These are phyloP conservation scores for Microcaecilia unicolor DNA, from an alignment of 2,797 vertebrate species.

Conservation along the genomic window DNA sequence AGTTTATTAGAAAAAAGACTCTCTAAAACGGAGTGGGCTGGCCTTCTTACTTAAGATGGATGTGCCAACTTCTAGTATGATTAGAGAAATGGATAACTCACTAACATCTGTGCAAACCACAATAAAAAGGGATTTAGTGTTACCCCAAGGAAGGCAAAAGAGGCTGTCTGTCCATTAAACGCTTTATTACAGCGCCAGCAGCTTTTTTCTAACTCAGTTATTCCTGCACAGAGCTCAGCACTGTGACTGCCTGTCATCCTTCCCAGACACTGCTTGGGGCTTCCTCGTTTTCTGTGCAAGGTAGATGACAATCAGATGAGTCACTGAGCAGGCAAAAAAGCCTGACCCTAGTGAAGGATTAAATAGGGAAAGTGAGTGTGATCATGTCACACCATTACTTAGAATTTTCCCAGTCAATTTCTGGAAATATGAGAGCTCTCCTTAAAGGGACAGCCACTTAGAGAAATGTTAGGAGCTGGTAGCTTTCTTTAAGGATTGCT, in stretches of 20 bases:
- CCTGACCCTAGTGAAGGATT: slow-evolving; percentile 68
- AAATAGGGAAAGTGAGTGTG: slow-evolving; percentile 72
- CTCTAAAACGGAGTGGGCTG: slow-evolving; percentile 61
- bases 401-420: slow-evolving; percentile 69
- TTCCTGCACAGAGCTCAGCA: slow-evolving; percentile 73
- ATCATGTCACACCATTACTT: slow-evolving; percentile 71
- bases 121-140: slow-evolving; percentile 98
- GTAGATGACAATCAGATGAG: slow-evolving; percentile 81
- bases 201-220: slow-evolving; percentile 96
- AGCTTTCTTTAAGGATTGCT: no score
- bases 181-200: slow-evolving; percentile 98
- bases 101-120: slow-evolving; percentile 96
- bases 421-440: slow-evolving; percentile 54
- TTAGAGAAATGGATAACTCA: slow-evolving; percentile 95
- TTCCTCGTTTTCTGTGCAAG: slow-evolving; percentile 54
- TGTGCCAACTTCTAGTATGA: slow-evolving; percentile 85
- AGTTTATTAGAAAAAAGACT: slow-evolving; percentile 76
- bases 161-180: slow-evolving; percentile 98
- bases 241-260: slow-evolving; percentile 79
- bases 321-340: slow-evolving; percentile 70
- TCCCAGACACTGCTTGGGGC: slow-evolving; percentile 76
- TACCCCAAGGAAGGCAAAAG: slow-evolving; percentile 89
- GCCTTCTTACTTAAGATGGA: slow-evolving; percentile 77
- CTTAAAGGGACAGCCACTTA: slow-evolving; percentile 48
- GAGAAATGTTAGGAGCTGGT: slow-evolving; percentile 16